Evolutionary conservation across 1,140 invertebrate species (phyloP).

Genomic region (Atopsyche davidsoni): DNA sequence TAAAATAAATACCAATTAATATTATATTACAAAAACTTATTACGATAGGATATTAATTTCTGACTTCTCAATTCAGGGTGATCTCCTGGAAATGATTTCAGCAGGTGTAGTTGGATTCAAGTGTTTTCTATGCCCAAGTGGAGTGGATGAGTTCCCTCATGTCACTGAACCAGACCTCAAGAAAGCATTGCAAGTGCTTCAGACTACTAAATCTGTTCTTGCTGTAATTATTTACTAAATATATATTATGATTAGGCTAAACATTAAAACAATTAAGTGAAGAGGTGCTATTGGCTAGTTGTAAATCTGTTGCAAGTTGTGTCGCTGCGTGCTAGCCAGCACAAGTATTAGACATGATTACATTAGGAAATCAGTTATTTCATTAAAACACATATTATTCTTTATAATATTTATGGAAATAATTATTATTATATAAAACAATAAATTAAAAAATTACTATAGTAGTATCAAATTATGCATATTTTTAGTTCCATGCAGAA

Average conservation of each 20-base stretch:
- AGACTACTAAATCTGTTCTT: conserved; percentile 51
- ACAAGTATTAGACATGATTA: no score
- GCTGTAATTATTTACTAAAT: no score
- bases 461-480: conserved; percentile 3
- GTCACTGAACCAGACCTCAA: conserved; percentile 52
- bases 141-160: conserved; percentile 59
- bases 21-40: no score
- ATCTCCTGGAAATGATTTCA: conserved; percentile 52
- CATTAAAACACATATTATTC: not conserved
- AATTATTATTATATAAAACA: not conserved
- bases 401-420: conserved; percentile 15
- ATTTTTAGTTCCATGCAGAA: conserved; percentile 63
- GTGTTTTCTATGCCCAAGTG: conserved; percentile 63
- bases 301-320: no score
- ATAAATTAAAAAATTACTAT: conserved; percentile 1
- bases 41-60: conserved; percentile 3
- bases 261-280: no score
- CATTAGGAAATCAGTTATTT: not conserved
- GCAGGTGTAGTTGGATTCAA: conserved; percentile 68
- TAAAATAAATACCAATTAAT: no score
- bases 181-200: conserved; percentile 48
- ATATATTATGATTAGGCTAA: no score
- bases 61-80: conserved; percentile 47
- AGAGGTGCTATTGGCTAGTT: no score
- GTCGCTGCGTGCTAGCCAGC: no score